These are phyloP conservation scores for Tanypteryx hageni DNA, from an alignment of 2,888 invertebrate species.

Conservation along the genomic window DNA sequence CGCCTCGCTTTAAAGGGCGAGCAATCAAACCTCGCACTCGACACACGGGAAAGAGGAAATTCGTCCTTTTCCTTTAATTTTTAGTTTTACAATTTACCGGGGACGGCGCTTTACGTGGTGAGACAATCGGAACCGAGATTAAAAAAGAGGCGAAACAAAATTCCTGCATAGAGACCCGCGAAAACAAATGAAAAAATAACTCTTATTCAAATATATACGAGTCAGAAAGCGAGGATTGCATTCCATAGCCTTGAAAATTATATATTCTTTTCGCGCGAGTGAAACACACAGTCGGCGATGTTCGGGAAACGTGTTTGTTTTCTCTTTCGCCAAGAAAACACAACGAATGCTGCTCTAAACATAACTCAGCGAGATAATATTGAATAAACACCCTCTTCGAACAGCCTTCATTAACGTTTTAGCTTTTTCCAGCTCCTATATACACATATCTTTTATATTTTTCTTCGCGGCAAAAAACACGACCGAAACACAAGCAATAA, in stretches of 20 bases:
- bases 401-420: not conserved
- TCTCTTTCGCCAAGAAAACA: not conserved
- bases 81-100: not conserved
- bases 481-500: too few species aligned
- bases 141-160: not conserved
- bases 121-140: not conserved
- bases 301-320: not conserved
- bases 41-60: not conserved
- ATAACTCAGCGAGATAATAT: not conserved
- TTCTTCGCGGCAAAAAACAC: too few species aligned
- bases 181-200: not conserved
- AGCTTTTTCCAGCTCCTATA: too few species aligned
- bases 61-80: not conserved
- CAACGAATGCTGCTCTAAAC: not conserved
- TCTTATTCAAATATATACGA: not conserved
- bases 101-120: not conserved
- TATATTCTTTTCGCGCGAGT: conserved; percentile 9
- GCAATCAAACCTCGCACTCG: not conserved
- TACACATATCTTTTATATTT: too few species aligned
- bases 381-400: not conserved
- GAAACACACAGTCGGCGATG: not conserved
- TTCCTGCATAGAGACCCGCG: not conserved
- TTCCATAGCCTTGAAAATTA: conserved; percentile 19
- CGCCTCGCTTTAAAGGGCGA: not conserved
- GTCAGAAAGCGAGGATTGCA: not conserved